These are phyloP conservation scores for Orcinus orca DNA, from an alignment of 2,113 vertebrate species.

Conservation along the genomic window DNA sequence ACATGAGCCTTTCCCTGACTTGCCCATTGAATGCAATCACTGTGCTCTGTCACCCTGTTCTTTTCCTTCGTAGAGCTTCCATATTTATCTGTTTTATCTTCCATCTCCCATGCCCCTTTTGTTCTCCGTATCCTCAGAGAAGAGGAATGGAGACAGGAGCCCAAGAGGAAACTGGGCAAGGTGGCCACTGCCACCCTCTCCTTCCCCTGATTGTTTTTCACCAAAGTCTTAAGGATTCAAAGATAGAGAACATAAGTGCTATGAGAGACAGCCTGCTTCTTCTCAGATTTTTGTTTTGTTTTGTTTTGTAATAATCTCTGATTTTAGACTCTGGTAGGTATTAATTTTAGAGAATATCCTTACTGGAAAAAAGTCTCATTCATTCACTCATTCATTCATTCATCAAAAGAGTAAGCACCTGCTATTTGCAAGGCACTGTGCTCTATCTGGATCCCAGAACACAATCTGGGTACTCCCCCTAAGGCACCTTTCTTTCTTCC, in stretches of 20 bases:
- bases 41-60: background rate
- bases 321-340: background rate
- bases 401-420: background rate
- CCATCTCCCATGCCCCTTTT: background rate
- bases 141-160: background rate
- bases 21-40: background rate
- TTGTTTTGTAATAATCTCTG: background rate
- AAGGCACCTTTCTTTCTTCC: background rate
- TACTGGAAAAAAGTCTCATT: background rate
- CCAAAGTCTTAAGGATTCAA: background rate
- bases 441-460: background rate
- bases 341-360: background rate
- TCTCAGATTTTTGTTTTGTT: background rate
- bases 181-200: background rate
- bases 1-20: background rate
- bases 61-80: background rate
- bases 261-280: background rate
- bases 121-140: background rate
- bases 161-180: background rate
- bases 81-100: background rate
- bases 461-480: background rate
- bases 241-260: background rate
- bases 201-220: background rate
- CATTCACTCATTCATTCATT: background rate
- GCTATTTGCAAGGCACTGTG: background rate